Percentiles rank a stretch among this genome's conserved stretches.
phyloP scores from a whole-genome alignment of 1,140 invertebrate species.

The Bemisia tabaci region DNA sequence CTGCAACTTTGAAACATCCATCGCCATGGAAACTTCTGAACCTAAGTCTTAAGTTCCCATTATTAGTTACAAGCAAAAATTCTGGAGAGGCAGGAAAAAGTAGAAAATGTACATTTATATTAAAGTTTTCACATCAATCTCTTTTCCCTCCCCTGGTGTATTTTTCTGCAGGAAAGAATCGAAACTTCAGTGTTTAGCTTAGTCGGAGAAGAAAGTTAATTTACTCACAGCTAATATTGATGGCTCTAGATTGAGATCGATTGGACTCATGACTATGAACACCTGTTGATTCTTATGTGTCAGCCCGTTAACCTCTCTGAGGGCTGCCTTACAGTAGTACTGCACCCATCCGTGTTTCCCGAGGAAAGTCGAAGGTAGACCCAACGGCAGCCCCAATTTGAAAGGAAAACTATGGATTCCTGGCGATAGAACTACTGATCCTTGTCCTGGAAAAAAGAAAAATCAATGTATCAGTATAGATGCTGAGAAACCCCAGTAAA shows the following conservation, averaged over 20 bases:
- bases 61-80: too few species aligned
- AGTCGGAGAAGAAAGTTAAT: background rate
- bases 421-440: conserved; percentile 70
- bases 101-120: too few species aligned
- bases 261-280: conserved; percentile 92
- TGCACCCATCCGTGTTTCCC: conserved; percentile 93
- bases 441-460: conserved; percentile 43
- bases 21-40: too few species aligned
- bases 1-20: too few species aligned
- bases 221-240: conserved; percentile 66
- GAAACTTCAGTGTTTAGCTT: too few species aligned
- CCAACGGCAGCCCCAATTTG: conserved; percentile 77
- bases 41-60: too few species aligned
- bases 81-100: too few species aligned
- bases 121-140: too few species aligned
- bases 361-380: conserved; percentile 81
- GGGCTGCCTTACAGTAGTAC: conserved; percentile 83
- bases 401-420: conserved; percentile 93
- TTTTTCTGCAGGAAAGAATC: too few species aligned
- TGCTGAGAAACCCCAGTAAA: too few species aligned
- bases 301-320: conserved; percentile 75
- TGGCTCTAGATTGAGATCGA: conserved; percentile 83
- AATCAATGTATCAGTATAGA: too few species aligned
- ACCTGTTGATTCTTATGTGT: conserved; percentile 93
- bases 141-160: too few species aligned